Percentiles rank a stretch among this genome's conserved stretches.
phyloP scores from a whole-genome alignment of 2,113 vertebrate species.

The Castor canadensis region DNA sequence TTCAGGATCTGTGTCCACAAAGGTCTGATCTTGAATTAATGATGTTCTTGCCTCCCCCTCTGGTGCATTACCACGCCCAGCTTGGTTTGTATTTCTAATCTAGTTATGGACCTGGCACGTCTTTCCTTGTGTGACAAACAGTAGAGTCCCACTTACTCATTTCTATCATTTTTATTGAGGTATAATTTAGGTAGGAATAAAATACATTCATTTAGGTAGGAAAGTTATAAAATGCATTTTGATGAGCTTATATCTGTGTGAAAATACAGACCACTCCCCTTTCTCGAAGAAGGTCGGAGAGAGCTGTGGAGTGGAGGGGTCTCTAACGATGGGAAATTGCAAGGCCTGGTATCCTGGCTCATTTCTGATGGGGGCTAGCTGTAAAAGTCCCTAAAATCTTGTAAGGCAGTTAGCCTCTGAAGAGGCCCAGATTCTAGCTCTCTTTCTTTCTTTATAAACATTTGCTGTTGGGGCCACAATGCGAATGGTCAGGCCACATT shows the following conservation, averaged over 20 bases:
- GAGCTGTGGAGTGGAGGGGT: too few species aligned
- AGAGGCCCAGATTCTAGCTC: not conserved
- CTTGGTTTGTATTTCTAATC: not conserved
- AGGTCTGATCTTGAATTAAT: too few species aligned
- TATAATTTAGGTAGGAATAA: not conserved
- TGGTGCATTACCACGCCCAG: too few species aligned
- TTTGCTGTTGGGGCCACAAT: conserved; percentile 39
- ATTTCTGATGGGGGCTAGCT: not conserved
- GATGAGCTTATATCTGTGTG: not conserved
- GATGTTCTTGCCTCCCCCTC: too few species aligned
- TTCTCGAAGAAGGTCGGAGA: too few species aligned
- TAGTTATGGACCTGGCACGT: too few species aligned
- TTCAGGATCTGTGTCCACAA: too few species aligned
- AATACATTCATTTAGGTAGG: not conserved
- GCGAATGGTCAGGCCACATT: conserved; percentile 61
- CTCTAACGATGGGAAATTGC: not conserved
- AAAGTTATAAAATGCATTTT: not conserved
- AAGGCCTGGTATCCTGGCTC: not conserved
- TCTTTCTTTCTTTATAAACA: not conserved
- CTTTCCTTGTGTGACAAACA: too few species aligned
- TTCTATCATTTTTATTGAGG: not conserved
- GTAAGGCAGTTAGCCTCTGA: not conserved
- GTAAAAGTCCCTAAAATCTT: not conserved
- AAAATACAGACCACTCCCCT: too few species aligned
- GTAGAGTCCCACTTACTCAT: not conserved